Evolutionary conservation across 2,888 invertebrate species (phyloP).

Genomic region (Hydroisotoma schaefferi): DNA sequence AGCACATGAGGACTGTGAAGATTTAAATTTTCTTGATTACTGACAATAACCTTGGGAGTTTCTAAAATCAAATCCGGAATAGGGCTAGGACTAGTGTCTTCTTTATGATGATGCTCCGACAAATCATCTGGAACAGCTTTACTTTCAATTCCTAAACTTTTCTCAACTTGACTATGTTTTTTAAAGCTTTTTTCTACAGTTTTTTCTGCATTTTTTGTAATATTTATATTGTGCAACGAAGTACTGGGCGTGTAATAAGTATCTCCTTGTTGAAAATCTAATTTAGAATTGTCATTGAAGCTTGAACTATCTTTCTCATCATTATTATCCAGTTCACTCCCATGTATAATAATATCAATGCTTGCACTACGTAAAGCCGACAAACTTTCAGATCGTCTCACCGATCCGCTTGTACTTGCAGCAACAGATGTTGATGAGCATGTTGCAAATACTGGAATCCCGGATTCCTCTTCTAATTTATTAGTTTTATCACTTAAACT

Average conservation of each 20-base stretch:
- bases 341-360: not conserved
- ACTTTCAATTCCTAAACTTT: too few relatives aligned
- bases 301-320: not conserved
- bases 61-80: too few relatives aligned
- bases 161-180: too few relatives aligned
- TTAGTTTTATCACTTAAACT: not conserved
- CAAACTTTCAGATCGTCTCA: conserved; percentile 5
- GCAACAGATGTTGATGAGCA: conserved; percentile 4
- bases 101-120: too few relatives aligned
- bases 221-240: conserved; percentile 39
- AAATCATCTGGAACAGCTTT: too few relatives aligned
- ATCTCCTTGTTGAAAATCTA: conserved; percentile 4
- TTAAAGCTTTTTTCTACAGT: too few relatives aligned
- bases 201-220: not conserved
- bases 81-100: too few relatives aligned
- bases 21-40: too few relatives aligned
- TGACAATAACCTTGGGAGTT: too few relatives aligned
- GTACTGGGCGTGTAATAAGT: conserved; percentile 44
- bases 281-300: not conserved
- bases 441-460: conserved; percentile 4
- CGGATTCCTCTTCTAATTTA: not conserved
- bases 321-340: not conserved
- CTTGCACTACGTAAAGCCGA: not conserved
- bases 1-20: not conserved
- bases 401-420: not conserved